Base-by-base conservation (phyloP, 2,888 invertebrate species). In the Ochropleura leucogaster region DNA sequence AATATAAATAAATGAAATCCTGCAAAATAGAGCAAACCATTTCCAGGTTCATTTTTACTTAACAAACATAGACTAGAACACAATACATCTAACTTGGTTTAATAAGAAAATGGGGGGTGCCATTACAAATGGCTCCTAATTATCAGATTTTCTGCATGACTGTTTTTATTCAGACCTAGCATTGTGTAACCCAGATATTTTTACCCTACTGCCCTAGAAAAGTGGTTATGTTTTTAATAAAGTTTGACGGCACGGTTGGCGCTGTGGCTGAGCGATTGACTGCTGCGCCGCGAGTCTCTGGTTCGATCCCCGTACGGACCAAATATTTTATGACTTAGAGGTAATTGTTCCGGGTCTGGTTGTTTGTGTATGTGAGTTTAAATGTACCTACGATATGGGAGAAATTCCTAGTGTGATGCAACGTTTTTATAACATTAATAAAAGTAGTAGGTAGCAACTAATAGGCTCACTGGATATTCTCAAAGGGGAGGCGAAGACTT, bases 391-490 rank as follows among this genome's bases (percentile, higher is more conserved):
- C 30, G 30, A 30, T 30, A 2, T 30, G 1, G 1, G 30, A 30
- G 30, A 30, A 30, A 30, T 30, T 30, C 30, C 30, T 30, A 30
- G 3, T 30, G 30, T 30, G 30, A 3, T 1, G 30, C 30, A 30
- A 30, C 30, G 30, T 30, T 30, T 30, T 30, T 30, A 30, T 30
- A 2, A 30, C 30, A 30, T 2, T 2, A 1, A 30, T 2, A 30
- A 30, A 30, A 30, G 30, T 67, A 30, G 42, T 12, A 47, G 7
- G 65, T 42, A 47, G 57, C 57, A 67, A 79, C 63, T 67, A 44
- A 57, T 72, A 65, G 57, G 46, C 63, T 60, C 8, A 47, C 42
- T 40, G n/a, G 12, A 57, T 57, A 64, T 59, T 46, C 12, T 18
- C 60, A 14, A 16, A 18, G 55, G 55, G 60, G 10, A 60, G n/a